Conservation (phyloP, 2,797 vertebrate genomes). For the Chloroceryle inda region DNA sequence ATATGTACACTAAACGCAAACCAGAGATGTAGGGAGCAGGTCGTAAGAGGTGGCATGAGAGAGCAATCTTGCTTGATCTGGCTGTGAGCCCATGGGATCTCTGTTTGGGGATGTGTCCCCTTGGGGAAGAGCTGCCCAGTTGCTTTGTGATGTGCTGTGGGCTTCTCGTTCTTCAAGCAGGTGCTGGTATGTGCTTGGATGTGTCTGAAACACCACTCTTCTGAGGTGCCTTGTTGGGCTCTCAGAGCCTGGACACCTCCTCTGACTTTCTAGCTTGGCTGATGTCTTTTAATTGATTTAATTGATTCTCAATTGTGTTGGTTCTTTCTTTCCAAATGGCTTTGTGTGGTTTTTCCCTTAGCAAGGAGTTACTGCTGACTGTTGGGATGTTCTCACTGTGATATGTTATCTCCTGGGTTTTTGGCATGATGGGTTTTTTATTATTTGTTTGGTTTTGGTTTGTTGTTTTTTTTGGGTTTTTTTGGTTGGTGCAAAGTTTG, state of each 20-base stretch:
- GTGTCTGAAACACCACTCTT: neutral
- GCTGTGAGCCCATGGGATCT: rapidly evolving
- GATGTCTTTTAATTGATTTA: neutral
- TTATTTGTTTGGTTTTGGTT: neutral
- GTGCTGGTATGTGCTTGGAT: neutral
- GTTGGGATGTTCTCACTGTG: neutral
- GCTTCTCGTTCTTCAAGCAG: neutral
- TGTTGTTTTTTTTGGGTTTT: no score
- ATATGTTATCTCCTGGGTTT: neutral
- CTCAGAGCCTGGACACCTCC: neutral
- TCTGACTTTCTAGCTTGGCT: neutral
- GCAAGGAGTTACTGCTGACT: neutral
- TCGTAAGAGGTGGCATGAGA: neutral
- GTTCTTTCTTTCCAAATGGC: neutral
- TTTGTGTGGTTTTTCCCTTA: neutral
- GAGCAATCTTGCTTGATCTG: rapidly evolving
- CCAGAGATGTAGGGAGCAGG: rapidly evolving
- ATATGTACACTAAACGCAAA: neutral
- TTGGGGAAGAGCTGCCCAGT: neutral
- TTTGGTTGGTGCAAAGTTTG: neutral
- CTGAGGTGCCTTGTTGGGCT: neutral
- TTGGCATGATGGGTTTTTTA: no score
- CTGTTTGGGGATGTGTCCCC: neutral
- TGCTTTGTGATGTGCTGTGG: neutral
- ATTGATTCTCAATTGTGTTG: neutral